These are phyloP conservation scores for Thunnus albacares DNA, from an alignment of 2,797 vertebrate species.

Conservation along the genomic window DNA sequence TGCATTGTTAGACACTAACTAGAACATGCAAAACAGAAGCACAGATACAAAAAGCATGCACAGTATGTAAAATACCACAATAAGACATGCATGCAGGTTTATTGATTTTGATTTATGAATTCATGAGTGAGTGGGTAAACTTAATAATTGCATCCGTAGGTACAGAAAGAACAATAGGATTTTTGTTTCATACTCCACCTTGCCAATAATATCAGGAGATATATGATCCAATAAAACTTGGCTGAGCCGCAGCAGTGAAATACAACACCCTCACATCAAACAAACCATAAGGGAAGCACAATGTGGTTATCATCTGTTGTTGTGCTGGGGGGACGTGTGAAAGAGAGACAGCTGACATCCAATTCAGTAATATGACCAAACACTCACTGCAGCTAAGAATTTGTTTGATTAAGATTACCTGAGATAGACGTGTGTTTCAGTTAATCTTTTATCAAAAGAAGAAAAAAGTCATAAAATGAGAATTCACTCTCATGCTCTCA, in stretches of 20 bases:
- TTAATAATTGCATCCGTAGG: background rate
- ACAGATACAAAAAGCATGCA: no score
- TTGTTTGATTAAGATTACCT: background rate
- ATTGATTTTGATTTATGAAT: no score
- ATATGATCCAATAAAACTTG: slow-evolving; percentile 55
- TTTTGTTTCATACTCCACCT: slow-evolving; percentile 28
- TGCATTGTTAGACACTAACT: no score
- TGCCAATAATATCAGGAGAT: slow-evolving; percentile 25
- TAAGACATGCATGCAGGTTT: no score
- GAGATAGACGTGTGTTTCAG: background rate
- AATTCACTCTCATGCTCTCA: background rate
- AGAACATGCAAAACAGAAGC: no score
- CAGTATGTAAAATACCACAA: no score
- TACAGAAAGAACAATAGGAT: slow-evolving; percentile 32
- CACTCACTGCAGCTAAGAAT: background rate
- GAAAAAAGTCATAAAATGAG: background rate
- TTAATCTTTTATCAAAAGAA: background rate
- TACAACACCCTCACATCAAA: slow-evolving; percentile 62
- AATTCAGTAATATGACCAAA: slow-evolving; percentile 6
- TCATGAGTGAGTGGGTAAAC: background rate
- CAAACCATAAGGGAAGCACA: slow-evolving; percentile 33
- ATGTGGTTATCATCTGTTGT: slow-evolving; percentile 19
- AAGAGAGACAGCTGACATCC: slow-evolving; percentile 1
- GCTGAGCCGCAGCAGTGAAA: slow-evolving; percentile 45
- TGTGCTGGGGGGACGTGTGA: slow-evolving; percentile 14